phyloP scores from a whole-genome alignment of 2,888 invertebrate genomes.

The Harmothoe impar region DNA sequence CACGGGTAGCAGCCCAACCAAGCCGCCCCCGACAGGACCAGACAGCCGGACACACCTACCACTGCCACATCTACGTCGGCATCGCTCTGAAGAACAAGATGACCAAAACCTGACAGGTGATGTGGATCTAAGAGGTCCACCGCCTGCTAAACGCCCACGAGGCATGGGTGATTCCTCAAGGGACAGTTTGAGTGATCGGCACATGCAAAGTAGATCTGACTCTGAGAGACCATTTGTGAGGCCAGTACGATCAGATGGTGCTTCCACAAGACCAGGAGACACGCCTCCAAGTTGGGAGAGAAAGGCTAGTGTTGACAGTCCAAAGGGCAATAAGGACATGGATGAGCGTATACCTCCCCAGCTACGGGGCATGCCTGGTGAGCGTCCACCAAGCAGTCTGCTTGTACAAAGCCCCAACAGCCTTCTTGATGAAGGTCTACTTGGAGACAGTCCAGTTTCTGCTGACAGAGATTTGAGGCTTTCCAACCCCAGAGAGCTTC shows the following conservation, averaged over 20 bases:
- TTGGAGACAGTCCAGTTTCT: neutral
- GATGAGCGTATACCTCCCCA: constrained; percentile 14
- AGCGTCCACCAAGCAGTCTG: neutral
- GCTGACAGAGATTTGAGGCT: constrained; percentile 30
- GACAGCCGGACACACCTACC: neutral
- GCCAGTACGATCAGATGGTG: neutral
- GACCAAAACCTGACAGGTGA: neutral
- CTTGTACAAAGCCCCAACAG: neutral
- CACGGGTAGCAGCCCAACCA: neutral
- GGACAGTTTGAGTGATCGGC: neutral
- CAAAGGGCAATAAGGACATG: neutral
- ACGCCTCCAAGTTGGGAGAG: constrained; percentile 24
- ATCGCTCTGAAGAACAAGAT: neutral
- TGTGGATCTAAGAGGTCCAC: constrained; percentile 47
- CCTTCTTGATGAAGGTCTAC: too few species aligned
- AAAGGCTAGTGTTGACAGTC: neutral
- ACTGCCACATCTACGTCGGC: neutral
- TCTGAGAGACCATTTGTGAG: neutral
- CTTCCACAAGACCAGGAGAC: neutral
- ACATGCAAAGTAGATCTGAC: neutral
- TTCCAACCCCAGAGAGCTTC: neutral
- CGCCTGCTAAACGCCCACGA: constrained; percentile 21
- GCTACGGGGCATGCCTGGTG: neutral
- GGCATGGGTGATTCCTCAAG: neutral
- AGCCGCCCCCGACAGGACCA: neutral